Conservation (phyloP, 2,888 invertebrate genomes). For the Melipona bicolor region DNA sequence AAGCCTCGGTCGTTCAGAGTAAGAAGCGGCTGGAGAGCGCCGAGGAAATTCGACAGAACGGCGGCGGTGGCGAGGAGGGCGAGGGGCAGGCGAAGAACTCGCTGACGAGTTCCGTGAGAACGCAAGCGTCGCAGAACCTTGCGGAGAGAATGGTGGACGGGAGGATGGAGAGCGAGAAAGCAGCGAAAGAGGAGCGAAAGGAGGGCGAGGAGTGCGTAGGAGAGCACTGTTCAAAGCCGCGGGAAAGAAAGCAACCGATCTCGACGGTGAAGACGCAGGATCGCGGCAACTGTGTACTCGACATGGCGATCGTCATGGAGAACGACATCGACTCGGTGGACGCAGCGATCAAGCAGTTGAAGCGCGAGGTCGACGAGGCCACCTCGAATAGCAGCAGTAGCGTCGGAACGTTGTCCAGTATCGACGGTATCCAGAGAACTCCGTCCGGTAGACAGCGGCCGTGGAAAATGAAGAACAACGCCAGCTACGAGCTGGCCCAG, state of each 20-base stretch:
- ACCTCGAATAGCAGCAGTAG: conserved; percentile 54
- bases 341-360: conserved; percentile 77
- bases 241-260: conserved; percentile 68
- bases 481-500: conserved; percentile 82
- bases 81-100: conserved; percentile 38
- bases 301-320: conserved; percentile 79
- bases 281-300: conserved; percentile 75
- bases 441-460: conserved; percentile 59
- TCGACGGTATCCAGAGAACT: conserved; percentile 65
- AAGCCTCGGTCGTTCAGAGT: conserved; percentile 33
- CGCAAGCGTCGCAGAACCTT: conserved; percentile 71
- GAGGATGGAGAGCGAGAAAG: conserved; percentile 1
- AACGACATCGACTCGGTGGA: conserved; percentile 79
- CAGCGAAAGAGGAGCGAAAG: conserved; percentile 19
- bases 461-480: conserved; percentile 79
- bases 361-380: conserved; percentile 76
- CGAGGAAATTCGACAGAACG: conserved; percentile 40
- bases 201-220: conserved; percentile 49
- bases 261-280: conserved; percentile 82
- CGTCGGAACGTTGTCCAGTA: conserved; percentile 39
- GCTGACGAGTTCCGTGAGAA: conserved; percentile 74
- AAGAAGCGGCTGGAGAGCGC: conserved; percentile 39
- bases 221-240: conserved; percentile 54
- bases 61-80: not conserved
- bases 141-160: conserved; percentile 30